These are phyloP conservation scores for Aurelia aurita DNA, from an alignment of 30 jellyfish, hydroid and myxozoan species.

Conservation along the genomic window DNA sequence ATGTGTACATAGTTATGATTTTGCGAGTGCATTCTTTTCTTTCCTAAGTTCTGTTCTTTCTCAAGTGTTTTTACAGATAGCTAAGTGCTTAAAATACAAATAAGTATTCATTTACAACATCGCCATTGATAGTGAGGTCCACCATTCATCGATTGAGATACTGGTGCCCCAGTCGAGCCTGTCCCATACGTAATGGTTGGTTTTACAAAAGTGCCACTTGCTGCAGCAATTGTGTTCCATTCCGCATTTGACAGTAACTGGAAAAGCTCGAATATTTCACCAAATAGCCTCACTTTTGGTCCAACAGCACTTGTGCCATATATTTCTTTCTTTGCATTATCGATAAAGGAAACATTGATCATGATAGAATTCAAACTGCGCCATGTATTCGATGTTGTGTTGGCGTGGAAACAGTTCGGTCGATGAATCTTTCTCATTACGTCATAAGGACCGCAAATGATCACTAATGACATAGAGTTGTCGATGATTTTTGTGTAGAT, in stretches of 20 bases:
- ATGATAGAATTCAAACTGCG: not conserved
- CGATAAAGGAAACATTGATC: constrained; percentile 13
- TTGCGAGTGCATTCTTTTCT: too few species aligned
- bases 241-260: constrained; percentile 13
- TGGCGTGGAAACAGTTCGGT: constrained; percentile 19
- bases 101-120: not conserved
- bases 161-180: not conserved
- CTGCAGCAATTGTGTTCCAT: constrained; percentile 20
- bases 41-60: too few species aligned
- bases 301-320: not conserved
- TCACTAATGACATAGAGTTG: constrained; percentile 1
- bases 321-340: constrained; percentile 3
- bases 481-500: constrained; percentile 7
- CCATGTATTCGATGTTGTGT: constrained; percentile 36
- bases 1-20: too few species aligned
- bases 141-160: not conserved
- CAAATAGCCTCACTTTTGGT: constrained; percentile 8
- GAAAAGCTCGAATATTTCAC: constrained; percentile 24
- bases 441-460: constrained; percentile 24
- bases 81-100: too few species aligned
- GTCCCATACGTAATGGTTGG: too few species aligned
- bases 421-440: not conserved
- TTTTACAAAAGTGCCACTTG: not conserved
- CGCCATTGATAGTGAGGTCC: constrained; percentile 5
- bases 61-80: too few species aligned